Base-by-base conservation (phyloP, 2,113 vertebrate genomes). In the Sylvicapra grimmia region DNA sequence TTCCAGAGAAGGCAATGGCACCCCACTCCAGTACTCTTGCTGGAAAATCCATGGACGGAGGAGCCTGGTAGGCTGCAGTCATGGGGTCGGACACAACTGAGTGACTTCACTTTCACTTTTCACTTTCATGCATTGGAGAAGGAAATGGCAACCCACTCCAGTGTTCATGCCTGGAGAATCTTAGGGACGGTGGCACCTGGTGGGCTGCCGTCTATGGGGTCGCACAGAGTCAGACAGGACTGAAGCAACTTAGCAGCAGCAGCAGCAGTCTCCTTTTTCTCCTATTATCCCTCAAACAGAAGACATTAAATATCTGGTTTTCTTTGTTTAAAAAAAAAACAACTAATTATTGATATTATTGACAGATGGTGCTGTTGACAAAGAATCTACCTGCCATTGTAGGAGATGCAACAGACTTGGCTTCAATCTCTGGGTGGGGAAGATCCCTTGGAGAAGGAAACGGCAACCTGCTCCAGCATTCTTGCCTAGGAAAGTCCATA, bases 71-170 rank as follows among this genome's bases (percentile, higher is more conserved):
- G 29, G 61, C 61, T 63, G 61, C 6, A 63, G 29, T 33, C 61
- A 63, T 63, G 6, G 13, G 13, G 29, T 63, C 3, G 0, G 13
- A 63, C 61, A 33, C 3, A 0, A 63, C 6, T 63, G 29, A 31
- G 14, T 3, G 0, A 63, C 3, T 63, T 63, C 13, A 63, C 29
- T 63, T 63, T 63, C 61, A 2, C 29, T 63, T 63, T 14, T 63
- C 29, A 15, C 29, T 63, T 63, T 63, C 61, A 31, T 63, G 29
- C 61, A 31, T 7, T 63, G 29, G 3, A 63, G 13, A 31, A 63
- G 61, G 61, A 63, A 63, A 31, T 33, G 61, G 59, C 61, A 63
- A 7, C 6, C 61, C 13, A 15, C 13, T 63, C n/a, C n/a, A n/a
- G n/a, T n/a, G n/a, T n/a, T n/a, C n/a, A n/a, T n/a, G n/a, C n/a